These are phyloP conservation scores for Crypturellus undulatus DNA, from an alignment of 2,113 vertebrate genomes.

Conservation along the genomic window DNA sequence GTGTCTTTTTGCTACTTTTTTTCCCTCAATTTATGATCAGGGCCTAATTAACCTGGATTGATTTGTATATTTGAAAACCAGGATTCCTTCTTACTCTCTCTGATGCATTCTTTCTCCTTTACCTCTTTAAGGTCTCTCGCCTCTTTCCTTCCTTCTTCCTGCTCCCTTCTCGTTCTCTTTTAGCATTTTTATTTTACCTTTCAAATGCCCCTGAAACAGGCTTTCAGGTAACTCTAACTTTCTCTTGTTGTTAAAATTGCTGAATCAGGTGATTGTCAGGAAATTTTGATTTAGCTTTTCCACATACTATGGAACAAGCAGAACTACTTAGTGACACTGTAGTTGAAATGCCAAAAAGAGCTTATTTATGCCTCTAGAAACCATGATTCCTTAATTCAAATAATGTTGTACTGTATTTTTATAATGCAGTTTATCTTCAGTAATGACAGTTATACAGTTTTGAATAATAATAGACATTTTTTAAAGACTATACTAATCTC, in stretches of 20 bases:
- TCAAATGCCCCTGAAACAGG: not conserved
- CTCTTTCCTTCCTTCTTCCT: not conserved
- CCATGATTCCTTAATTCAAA: constrained; percentile 35
- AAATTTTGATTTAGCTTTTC: constrained; percentile 6
- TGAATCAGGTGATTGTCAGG: constrained; percentile 33
- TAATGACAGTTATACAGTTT: constrained; percentile 59
- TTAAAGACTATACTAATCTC: constrained; percentile 46
- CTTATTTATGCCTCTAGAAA: constrained; percentile 5
- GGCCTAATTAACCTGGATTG: not conserved
- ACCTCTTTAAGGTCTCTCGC: not conserved
- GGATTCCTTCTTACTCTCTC: not conserved
- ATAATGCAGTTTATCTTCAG: constrained; percentile 55
- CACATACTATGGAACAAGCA: not conserved
- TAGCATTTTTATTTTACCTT: not conserved
- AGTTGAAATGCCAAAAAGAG: not conserved
- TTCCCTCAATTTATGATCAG: not conserved
- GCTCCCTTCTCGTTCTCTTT: not conserved
- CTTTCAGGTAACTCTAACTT: not conserved
- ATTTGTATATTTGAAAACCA: not conserved
- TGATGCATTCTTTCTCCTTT: not conserved
- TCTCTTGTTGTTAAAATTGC: not conserved
- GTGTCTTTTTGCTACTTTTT: not conserved
- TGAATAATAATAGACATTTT: constrained; percentile 63
- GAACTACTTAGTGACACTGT: not conserved
- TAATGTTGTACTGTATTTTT: constrained; percentile 36